Conservation (phyloP, 92 coral and sea anemone genomes). For the Plumapathes pennacea region DNA sequence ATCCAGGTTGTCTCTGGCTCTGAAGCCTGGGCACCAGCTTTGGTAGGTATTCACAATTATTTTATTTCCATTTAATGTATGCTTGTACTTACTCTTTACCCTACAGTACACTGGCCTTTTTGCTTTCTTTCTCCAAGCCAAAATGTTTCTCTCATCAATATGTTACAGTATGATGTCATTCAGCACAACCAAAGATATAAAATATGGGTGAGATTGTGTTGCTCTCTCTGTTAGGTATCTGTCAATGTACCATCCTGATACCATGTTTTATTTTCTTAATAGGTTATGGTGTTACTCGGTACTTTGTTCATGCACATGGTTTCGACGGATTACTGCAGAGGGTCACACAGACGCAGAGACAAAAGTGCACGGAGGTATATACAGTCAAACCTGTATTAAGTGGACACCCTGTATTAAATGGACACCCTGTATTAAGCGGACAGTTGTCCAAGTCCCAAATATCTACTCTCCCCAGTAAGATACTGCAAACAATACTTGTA, state of each 20-base stretch:
- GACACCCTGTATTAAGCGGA: no score
- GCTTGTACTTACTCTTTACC: background rate
- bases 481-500: no score
- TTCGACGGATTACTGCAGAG: conserved; percentile 73
- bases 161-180: no score
- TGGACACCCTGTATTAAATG: no score
- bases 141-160: no score
- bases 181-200: no score
- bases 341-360: conserved; percentile 60
- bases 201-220: background rate
- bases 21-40: conserved; percentile 88
- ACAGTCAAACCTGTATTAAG: no score
- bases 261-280: background rate
- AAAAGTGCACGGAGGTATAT: no score
- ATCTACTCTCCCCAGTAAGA: no score
- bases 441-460: no score
- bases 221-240: background rate
- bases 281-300: conserved; percentile 92
- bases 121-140: no score
- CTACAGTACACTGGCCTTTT: no score
- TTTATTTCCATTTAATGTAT: background rate
- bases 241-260: background rate
- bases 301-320: conserved; percentile 90
- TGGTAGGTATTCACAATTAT: conserved; percentile 47
- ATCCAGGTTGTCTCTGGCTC: conserved; percentile 89